These are phyloP conservation scores for Ciconia stormi DNA, from an alignment of 2,113 vertebrate genomes.

Conservation along the genomic window DNA sequence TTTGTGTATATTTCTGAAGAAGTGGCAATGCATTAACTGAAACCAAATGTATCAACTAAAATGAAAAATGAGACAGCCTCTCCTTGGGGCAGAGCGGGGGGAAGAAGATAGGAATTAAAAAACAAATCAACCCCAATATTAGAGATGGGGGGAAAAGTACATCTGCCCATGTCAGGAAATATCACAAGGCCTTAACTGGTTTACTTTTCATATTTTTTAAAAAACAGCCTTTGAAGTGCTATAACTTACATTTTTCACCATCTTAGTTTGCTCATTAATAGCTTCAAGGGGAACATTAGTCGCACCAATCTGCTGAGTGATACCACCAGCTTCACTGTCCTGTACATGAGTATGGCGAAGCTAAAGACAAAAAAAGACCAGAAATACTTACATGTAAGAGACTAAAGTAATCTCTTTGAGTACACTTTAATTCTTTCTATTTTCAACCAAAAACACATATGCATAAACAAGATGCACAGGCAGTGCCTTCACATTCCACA, in stretches of 20 bases:
- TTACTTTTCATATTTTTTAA: neutral
- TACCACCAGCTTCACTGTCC: conserved; percentile 95
- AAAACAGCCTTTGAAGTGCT: neutral
- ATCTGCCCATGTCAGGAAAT: neutral
- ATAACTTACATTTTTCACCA: conserved; percentile 92
- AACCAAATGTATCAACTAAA: neutral
- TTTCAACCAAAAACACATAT: neutral
- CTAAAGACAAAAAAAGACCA: conserved; percentile 61
- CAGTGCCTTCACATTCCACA: neutral
- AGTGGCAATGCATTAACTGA: neutral
- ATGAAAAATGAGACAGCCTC: neutral
- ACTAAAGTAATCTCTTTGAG: neutral
- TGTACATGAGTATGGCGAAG: conserved; percentile 94
- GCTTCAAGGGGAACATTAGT: conserved; percentile 95
- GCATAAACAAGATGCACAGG: neutral
- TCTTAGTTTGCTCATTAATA: conserved; percentile 92
- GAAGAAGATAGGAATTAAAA: neutral
- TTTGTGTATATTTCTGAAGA: neutral
- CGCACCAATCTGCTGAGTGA: conserved; percentile 98
- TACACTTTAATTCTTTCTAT: neutral
- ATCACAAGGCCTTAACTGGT: neutral
- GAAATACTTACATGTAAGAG: neutral
- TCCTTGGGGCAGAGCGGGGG: neutral
- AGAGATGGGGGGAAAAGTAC: neutral
- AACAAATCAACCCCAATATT: neutral